These are phyloP conservation scores for Xestia sexstrigata DNA, from an alignment of 2,888 invertebrate genomes.

Conservation along the genomic window DNA sequence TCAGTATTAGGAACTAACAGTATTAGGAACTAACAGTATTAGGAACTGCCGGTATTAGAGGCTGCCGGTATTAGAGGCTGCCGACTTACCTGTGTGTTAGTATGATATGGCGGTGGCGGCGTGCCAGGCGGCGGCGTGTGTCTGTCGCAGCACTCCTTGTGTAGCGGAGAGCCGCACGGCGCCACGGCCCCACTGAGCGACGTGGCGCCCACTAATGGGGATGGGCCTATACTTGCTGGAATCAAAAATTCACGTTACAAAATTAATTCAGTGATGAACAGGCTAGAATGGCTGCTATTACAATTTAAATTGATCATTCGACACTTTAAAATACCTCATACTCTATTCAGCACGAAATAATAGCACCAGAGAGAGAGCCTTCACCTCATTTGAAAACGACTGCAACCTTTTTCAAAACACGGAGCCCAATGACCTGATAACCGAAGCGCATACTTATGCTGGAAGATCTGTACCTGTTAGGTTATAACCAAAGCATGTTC, in stretches of 20 bases:
- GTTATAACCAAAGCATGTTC: not conserved
- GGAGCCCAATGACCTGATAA: no score
- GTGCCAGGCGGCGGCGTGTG: conserved; percentile 96
- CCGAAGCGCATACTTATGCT: not conserved
- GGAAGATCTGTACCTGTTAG: not conserved
- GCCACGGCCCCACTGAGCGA: conserved; percentile 90
- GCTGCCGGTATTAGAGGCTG: no score
- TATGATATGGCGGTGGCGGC: conserved; percentile 96
- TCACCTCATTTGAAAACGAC: no score
- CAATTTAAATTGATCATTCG: not conserved
- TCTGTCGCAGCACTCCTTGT: conserved; percentile 81
- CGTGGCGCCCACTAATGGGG: conserved; percentile 96
- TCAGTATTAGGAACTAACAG: no score
- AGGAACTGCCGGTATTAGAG: not conserved
- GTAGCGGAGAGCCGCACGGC: conserved; percentile 91
- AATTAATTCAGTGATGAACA: not conserved
- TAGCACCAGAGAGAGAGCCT: no score
- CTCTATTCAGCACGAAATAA: no score
- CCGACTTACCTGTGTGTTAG: conserved; percentile 76
- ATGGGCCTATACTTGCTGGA: conserved; percentile 43
- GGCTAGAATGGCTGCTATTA: not conserved
- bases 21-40: not conserved
- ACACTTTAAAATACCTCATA: not conserved
- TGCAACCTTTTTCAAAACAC: no score
- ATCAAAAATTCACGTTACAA: not conserved